Percentiles rank a stretch among this genome's conserved stretches.
These are phyloP conservation scores for Grammomys surdaster DNA, from an alignment of 2,113 vertebrate species.

Conservation along the genomic window DNA sequence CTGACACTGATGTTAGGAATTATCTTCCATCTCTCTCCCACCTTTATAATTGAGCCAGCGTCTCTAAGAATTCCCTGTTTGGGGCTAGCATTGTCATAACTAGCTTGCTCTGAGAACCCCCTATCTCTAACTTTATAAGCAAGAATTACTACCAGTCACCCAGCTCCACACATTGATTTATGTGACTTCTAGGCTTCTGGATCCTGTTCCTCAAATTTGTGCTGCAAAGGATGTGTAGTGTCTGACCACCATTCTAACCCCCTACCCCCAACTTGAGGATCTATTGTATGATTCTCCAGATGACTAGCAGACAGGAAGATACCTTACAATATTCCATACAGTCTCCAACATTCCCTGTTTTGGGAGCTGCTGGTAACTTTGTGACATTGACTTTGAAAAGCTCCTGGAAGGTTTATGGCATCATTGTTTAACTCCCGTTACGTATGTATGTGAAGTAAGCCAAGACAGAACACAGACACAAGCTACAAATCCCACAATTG, in stretches of 20 bases:
- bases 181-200: background rate
- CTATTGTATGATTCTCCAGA: background rate
- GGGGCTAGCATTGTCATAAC: background rate
- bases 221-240: background rate
- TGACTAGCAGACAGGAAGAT: background rate
- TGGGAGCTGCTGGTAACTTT: conserved; percentile 24
- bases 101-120: background rate
- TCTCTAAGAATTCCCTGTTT: background rate
- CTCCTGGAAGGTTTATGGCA: background rate
- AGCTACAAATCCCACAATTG: background rate
- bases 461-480: background rate
- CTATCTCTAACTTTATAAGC: no score
- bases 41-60: background rate
- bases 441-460: background rate
- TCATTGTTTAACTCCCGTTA: background rate
- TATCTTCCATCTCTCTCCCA: background rate
- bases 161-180: background rate
- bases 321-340: conserved; percentile 3
- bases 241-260: background rate
- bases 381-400: conserved; percentile 15
- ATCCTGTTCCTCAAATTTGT: background rate
- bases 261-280: background rate
- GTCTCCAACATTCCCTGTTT: background rate
- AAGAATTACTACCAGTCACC: background rate
- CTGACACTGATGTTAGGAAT: background rate